Evolutionary conservation across 2,888 invertebrate species (phyloP), one percentile per base, ranked within the genome.

Genomic region (Platyscelio sp.): DNA sequence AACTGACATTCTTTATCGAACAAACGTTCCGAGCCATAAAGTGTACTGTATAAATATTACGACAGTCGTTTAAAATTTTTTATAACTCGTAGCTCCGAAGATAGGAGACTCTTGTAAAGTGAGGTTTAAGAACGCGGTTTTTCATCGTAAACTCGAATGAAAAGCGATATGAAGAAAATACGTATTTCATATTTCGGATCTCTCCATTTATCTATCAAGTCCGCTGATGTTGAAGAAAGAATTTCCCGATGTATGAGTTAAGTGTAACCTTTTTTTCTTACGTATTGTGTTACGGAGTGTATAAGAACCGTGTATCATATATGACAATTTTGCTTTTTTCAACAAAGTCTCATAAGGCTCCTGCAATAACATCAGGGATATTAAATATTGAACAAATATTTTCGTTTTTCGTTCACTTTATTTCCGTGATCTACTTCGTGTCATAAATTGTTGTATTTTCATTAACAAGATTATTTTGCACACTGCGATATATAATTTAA

Each of bases 151-250:
- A 80, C 74, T 70, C 67, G 76, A 80, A 86, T 83, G 80, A 86
- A 83, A 80, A 86, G 77, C 68, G 83, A 81, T 86, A 81, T 81
- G 78, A 81, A 81, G 81, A 83, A 86, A 86, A 77, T 86, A 77
- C 86, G 83, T 80, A 81, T 83, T 81, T 83, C 78, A 83, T 83
- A 83, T 86, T 83, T 86, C 63, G 78, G 81, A 75, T 75, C 83
- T 86, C 70, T 86, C 80, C 81, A 83, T 83, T 86, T 81, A 83
- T 83, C 86, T 83, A 83, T 86, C 81, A 81, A 78, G 71, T 83
- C 74, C 68, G 65, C 80, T 70, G 86, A 80, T 83, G 80, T 70
- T 70, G 61, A 79, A 80, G 67, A 74, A 61, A 63, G 80, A 80
- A 78, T 51, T 83, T 72, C 29, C 46, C 61, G 11, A 70, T 27